Evolutionary conservation across 1,140 invertebrate species (phyloP).

Genomic region (Cydia pomonella): DNA sequence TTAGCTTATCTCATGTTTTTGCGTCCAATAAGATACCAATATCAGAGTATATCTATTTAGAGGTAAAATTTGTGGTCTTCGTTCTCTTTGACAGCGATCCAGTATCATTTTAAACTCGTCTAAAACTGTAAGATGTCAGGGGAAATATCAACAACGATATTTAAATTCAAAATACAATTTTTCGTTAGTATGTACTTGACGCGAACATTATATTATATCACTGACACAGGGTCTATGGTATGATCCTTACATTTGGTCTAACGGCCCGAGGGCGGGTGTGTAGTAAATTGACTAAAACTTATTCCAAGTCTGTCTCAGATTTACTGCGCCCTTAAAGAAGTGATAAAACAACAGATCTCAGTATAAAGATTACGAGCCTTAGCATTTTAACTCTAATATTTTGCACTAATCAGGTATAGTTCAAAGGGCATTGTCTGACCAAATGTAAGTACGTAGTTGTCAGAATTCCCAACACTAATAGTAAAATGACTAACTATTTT

Average conservation of each 20-base stretch:
- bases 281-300: background rate
- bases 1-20: constrained; percentile 2
- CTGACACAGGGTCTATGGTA: constrained; percentile 28
- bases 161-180: constrained; percentile 16
- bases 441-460: constrained; percentile 26
- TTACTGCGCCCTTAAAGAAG: background rate
- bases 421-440: background rate
- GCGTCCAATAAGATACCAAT: background rate
- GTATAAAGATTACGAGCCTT: background rate
- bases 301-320: background rate
- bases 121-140: constrained; percentile 18
- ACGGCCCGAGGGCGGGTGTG: background rate
- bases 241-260: constrained; percentile 27
- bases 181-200: constrained; percentile 3
- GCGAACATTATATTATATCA: constrained; percentile 31
- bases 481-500: constrained; percentile 39
- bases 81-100: constrained; percentile 9
- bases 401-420: constrained; percentile 30
- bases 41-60: background rate
- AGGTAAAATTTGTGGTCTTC: constrained; percentile 9
- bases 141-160: constrained; percentile 16
- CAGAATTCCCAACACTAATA: constrained; percentile 38
- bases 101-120: background rate
- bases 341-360: background rate
- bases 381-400: constrained; percentile 5